Evolutionary conservation across 2,888 invertebrate genomes (phyloP).

Genomic region (Malachius bipustulatus): DNA sequence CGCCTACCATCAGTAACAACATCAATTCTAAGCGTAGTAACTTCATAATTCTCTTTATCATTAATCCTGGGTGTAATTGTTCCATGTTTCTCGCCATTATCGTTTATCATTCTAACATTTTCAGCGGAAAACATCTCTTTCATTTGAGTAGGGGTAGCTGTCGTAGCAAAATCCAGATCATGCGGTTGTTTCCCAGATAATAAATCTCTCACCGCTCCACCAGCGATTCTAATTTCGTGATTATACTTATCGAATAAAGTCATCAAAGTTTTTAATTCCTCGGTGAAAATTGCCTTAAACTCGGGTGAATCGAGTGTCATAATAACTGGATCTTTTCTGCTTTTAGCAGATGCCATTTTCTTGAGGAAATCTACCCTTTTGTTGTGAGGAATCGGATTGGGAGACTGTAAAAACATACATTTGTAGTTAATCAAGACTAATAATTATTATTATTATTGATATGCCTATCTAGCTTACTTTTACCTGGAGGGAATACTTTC

Average conservation of each 20-base stretch:
- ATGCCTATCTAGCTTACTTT: too few relatives aligned
- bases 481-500: too few relatives aligned
- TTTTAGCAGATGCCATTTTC: conserved; percentile 31
- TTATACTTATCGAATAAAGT: conserved; percentile 67
- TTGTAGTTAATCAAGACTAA: too few relatives aligned
- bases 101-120: conserved; percentile 82
- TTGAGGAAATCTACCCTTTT: conserved; percentile 16
- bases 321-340: conserved; percentile 53
- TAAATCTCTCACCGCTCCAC: conserved; percentile 89
- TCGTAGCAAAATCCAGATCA: conserved; percentile 96
- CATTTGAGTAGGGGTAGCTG: conserved; percentile 94
- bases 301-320: conserved; percentile 60
- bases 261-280: conserved; percentile 61
- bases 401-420: too few relatives aligned
- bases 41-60: conserved; percentile 87
- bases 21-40: conserved; percentile 90
- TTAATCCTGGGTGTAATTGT: conserved; percentile 93
- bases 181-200: conserved; percentile 67
- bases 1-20: conserved; percentile 85
- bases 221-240: conserved; percentile 85
- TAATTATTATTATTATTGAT: too few relatives aligned
- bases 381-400: too few relatives aligned
- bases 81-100: conserved; percentile 86
- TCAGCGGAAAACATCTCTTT: conserved; percentile 81
- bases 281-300: conserved; percentile 68